Evolutionary conservation across 2,888 invertebrate genomes (phyloP), one percentile per base, ranked within the genome.

Genomic region (Euzetes globulus): DNA sequence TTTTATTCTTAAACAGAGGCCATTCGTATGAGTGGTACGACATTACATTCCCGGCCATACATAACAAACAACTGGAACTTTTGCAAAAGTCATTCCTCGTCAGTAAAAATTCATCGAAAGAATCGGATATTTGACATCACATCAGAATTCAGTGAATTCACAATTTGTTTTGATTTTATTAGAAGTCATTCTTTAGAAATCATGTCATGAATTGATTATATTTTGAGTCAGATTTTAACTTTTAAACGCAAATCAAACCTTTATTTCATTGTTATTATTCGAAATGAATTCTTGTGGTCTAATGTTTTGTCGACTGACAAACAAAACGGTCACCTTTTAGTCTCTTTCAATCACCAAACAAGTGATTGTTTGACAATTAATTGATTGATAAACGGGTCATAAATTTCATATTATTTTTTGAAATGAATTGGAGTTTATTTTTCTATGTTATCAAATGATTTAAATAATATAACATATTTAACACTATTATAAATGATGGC

Each of bases 11-110:
- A 65, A 13, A 52, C 37, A 76, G 76, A 65, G 76, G 76, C 27
- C 73, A 75, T 75, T 75, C 76, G 5, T 63, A 25, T 29, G 29
- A 76, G 27, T 76, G 76, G 76, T 76, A 76, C 47, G 33, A 19
- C 13, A 58, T 58, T 13, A 75, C 58, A 72, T 76, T 75, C 70
- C 71, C 75, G 17, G 41, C 60, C 22, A 76, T 76, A 68, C 75
- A 74, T 50, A 72, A 76, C 52, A 41, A 22, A 13, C 76, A 76
- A 41, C 63, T 76, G 45, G 17, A 76, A 33, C 55, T 55, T 6
- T 33, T 76, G 41, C 41, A 50, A 11, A 63, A 71, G 27, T 75
- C 76, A 70, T 76, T 76, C 60, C 72, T 68, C 22, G 19, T 72
- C n/a, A 19, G 19, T 15, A 55, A 33, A 11, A 58, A 33, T 52